phyloP scores from a whole-genome alignment of 2,113 vertebrate species.

The Mesitornis unicolor region DNA sequence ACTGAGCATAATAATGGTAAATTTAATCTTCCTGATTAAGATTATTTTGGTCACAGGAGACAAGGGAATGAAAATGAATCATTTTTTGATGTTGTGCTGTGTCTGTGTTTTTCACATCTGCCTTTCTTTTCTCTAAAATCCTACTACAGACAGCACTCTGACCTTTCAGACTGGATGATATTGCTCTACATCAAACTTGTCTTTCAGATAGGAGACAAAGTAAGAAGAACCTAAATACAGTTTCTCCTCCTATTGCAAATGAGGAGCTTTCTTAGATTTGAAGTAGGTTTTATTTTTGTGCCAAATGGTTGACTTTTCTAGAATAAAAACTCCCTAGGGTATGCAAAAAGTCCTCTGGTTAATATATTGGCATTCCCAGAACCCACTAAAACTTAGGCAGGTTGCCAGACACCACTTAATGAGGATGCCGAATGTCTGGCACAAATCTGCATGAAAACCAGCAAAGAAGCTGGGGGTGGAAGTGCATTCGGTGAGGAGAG shows the following conservation, averaged over 20 bases:
- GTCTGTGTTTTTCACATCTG: background rate
- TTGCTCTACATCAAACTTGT: constrained; percentile 38
- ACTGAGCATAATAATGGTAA: background rate
- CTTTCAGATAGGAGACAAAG: constrained; percentile 59
- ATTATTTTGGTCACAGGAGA: constrained; percentile 14
- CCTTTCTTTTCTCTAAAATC: constrained; percentile 51
- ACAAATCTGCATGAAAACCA: constrained; percentile 65
- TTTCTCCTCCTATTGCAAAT: constrained; percentile 64
- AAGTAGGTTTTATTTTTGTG: constrained; percentile 61
- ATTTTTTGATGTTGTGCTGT: constrained; percentile 15
- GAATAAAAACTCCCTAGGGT: constrained; percentile 73
- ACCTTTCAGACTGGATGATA: constrained; percentile 46
- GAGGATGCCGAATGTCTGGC: constrained; percentile 75
- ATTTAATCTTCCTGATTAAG: constrained; percentile 43
- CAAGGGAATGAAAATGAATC: background rate
- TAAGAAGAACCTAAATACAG: constrained; percentile 52
- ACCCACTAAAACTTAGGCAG: constrained; percentile 74
- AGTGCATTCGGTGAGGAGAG: background rate
- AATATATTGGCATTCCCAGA: constrained; percentile 82
- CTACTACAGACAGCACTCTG: constrained; percentile 6
- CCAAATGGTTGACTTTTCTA: constrained; percentile 78
- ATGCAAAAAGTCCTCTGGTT: constrained; percentile 75
- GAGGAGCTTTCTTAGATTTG: constrained; percentile 60
- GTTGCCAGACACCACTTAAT: constrained; percentile 79
- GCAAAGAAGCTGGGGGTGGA: constrained; percentile 51